Conservation (phyloP, 2,888 invertebrate genomes). For the Phortica magna region DNA sequence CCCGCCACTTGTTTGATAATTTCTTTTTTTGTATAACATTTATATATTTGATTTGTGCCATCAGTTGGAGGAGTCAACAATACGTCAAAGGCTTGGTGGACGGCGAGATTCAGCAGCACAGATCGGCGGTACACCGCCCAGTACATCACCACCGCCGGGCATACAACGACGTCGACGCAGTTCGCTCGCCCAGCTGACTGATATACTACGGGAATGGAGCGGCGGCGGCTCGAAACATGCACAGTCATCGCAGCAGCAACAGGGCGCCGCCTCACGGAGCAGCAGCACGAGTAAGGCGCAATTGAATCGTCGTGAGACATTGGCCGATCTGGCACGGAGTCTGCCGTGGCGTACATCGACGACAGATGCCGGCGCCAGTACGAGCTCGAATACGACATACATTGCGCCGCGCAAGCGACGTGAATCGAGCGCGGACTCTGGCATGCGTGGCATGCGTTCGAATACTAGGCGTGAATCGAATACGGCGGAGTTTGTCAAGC, state of each 20-base stretch:
- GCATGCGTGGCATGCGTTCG: constrained; percentile 87
- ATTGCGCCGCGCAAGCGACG: constrained; percentile 85
- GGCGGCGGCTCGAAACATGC: constrained; percentile 80
- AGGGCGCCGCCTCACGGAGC: background rate
- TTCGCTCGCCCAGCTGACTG: constrained; percentile 92
- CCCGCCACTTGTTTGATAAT: no score
- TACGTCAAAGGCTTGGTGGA: constrained; percentile 90
- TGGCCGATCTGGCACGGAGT: constrained; percentile 91
- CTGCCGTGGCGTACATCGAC: constrained; percentile 88
- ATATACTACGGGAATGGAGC: constrained; percentile 92
- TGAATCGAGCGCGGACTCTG: constrained; percentile 92
- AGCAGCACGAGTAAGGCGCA: constrained; percentile 79
- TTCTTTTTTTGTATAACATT: no score
- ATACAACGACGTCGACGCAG: constrained; percentile 87
- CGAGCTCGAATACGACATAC: constrained; percentile 73
- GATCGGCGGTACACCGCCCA: constrained; percentile 89
- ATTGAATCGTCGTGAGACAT: constrained; percentile 90
- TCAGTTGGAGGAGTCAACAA: constrained; percentile 87
- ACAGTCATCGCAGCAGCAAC: constrained; percentile 43
- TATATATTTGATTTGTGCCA: background rate
- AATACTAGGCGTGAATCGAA: constrained; percentile 88
- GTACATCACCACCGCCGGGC: constrained; percentile 82
- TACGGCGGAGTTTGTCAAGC: constrained; percentile 84
- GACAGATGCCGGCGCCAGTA: constrained; percentile 78
- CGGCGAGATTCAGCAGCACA: constrained; percentile 94